A percentile compares a stretch with the other conserved stretches of the same genome.
Conservation (phyloP, 2,797 vertebrate genomes). For the Sus cebifrons region DNA sequence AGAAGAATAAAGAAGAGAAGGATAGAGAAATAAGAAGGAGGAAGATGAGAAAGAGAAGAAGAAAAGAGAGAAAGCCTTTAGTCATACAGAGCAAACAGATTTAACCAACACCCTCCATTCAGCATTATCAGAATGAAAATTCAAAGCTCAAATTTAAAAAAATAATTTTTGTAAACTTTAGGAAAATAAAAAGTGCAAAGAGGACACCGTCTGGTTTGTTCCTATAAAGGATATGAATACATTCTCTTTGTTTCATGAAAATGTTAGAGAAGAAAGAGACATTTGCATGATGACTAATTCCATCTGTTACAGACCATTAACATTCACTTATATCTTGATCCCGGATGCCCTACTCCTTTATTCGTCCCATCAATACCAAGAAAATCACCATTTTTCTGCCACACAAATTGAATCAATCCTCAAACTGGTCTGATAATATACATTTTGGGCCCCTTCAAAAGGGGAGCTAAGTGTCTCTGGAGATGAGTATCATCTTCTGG, state of each 20-base stretch:
- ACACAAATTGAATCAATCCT: neutral
- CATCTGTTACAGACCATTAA: neutral
- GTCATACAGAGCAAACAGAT: neutral
- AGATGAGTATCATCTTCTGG: neutral
- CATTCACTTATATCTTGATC: neutral
- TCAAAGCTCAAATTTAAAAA: neutral
- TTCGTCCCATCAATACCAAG: neutral
- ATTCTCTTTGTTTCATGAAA: neutral
- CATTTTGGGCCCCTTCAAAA: neutral
- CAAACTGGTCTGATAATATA: neutral
- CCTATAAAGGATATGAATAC: neutral
- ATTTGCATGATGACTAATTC: constrained; percentile 11
- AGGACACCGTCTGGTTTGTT: neutral
- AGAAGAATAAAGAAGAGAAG: too few species aligned
- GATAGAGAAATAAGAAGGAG: neutral
- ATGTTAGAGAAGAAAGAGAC: constrained; percentile 21
- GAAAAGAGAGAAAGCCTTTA: neutral
- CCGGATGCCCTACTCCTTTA: neutral
- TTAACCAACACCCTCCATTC: neutral
- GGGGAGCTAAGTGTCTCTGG: neutral
- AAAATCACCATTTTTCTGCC: neutral
- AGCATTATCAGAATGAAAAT: neutral
- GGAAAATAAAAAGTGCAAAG: neutral
- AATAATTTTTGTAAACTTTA: constrained; percentile 45
- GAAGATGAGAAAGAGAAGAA: neutral